Percentiles rank a stretch among this genome's conserved stretches.
Evolutionary conservation across 2,888 invertebrate species (phyloP).

Genomic region (Sinelater perroti): DNA sequence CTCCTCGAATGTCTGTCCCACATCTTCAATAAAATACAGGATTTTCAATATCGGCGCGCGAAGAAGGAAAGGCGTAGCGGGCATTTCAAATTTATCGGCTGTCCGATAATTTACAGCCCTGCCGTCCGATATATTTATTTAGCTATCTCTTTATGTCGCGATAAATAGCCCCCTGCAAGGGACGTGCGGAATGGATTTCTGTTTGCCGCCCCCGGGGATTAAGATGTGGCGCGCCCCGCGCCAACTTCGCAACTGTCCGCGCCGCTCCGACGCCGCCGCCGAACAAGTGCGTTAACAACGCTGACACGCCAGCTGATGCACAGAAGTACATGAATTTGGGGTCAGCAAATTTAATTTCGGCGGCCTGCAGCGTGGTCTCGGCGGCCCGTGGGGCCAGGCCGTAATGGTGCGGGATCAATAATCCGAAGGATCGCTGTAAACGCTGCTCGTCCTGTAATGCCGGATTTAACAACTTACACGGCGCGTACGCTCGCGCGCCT

Average conservation of each 20-base stretch:
- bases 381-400: no score
- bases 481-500: no score
- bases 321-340: slow-evolving; percentile 20
- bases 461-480: slow-evolving; percentile 1
- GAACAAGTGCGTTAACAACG: slow-evolving; percentile 37
- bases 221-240: slow-evolving; percentile 27
- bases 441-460: not conserved
- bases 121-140: slow-evolving; percentile 30
- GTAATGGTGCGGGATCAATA: no score
- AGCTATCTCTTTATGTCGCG: slow-evolving; percentile 27
- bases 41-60: slow-evolving; percentile 2
- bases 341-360: slow-evolving; percentile 28
- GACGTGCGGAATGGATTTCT: slow-evolving; percentile 32
- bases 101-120: slow-evolving; percentile 27
- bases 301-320: slow-evolving; percentile 33
- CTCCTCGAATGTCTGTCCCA: no score
- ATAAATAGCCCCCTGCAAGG: slow-evolving; percentile 26
- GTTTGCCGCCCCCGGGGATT: slow-evolving; percentile 32
- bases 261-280: slow-evolving; percentile 23
- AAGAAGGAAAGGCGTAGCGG: slow-evolving; percentile 10
- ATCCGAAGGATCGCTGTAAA: not conserved
- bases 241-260: slow-evolving; percentile 31
- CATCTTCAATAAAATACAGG: not conserved
- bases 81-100: slow-evolving; percentile 25
- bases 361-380: no score